Evolutionary conservation across 2,888 invertebrate species (phyloP).

Genomic region (Octodonta nipae): DNA sequence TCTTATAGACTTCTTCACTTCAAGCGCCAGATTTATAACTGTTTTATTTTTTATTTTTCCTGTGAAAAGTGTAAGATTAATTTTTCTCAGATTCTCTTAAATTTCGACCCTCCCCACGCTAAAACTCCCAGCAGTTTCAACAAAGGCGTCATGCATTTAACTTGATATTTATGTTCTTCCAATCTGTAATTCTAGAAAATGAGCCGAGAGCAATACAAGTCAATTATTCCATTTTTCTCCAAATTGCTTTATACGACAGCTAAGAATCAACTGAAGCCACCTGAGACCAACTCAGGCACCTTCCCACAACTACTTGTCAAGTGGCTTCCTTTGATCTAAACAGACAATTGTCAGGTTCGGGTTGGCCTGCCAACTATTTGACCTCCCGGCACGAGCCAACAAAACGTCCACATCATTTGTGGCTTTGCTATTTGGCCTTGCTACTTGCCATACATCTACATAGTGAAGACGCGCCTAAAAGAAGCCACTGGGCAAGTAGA

Average conservation of each 20-base stretch:
- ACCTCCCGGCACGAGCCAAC: background rate
- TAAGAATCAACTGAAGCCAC: background rate
- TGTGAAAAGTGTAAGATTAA: background rate
- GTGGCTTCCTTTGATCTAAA: slow-evolving; percentile 1
- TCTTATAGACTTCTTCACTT: slow-evolving; percentile 1
- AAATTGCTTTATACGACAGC: background rate
- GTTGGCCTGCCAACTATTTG: background rate
- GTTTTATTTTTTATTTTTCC: background rate
- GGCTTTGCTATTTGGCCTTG: background rate
- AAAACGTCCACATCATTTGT: background rate
- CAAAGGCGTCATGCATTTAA: slow-evolving; percentile 1
- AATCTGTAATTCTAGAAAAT: background rate
- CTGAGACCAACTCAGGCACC: background rate
- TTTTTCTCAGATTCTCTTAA: background rate
- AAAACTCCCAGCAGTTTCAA: slow-evolving; percentile 1
- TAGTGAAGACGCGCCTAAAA: background rate
- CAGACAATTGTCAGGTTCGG: background rate
- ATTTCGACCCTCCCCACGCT: background rate
- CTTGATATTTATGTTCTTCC: too few species aligned
- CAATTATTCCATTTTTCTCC: slow-evolving; percentile 1
- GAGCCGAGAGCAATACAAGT: background rate
- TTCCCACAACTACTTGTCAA: background rate
- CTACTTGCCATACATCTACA: background rate
- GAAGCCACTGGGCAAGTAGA: too few species aligned
- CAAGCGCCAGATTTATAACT: slow-evolving; percentile 1